Conservation (phyloP, 2,888 invertebrate species). For the Epirrita christyi region DNA sequence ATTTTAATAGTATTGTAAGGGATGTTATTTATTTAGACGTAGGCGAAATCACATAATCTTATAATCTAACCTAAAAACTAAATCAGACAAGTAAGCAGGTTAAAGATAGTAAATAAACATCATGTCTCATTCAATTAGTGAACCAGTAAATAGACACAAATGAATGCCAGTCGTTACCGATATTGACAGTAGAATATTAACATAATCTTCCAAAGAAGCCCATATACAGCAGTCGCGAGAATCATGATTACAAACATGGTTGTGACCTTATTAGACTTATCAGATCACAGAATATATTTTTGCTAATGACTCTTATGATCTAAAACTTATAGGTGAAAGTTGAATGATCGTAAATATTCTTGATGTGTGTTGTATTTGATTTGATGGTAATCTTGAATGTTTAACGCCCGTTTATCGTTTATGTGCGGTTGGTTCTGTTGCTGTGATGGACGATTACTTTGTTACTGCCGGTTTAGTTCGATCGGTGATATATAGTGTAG, state of each 20-base stretch:
- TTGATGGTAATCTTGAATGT: conserved; percentile 30
- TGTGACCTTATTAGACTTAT: conserved; percentile 24
- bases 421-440: conserved; percentile 22
- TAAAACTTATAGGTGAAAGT: conserved; percentile 20
- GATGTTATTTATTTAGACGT: no score
- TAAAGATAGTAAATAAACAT: no score
- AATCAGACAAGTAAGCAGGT: no score
- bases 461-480: conserved; percentile 22
- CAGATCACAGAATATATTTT: conserved; percentile 6
- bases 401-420: conserved; percentile 29
- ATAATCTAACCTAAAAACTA: no score
- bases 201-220: conserved; percentile 34
- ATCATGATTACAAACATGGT: conserved; percentile 33
- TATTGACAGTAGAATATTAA: conserved; percentile 28
- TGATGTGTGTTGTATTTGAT: conserved; percentile 10
- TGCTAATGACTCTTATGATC: conserved; percentile 13
- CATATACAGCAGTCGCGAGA: conserved; percentile 28
- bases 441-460: conserved; percentile 17
- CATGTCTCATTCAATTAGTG: conserved; percentile 8
- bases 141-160: conserved; percentile 2
- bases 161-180: conserved; percentile 7
- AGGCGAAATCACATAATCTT: no score
- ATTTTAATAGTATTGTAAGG: no score
- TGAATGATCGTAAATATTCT: conserved; percentile 19
- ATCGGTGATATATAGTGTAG: conserved; percentile 7